phyloP scores from a whole-genome alignment of 2,113 vertebrate genomes.

The Agapornis roseicollis region DNA sequence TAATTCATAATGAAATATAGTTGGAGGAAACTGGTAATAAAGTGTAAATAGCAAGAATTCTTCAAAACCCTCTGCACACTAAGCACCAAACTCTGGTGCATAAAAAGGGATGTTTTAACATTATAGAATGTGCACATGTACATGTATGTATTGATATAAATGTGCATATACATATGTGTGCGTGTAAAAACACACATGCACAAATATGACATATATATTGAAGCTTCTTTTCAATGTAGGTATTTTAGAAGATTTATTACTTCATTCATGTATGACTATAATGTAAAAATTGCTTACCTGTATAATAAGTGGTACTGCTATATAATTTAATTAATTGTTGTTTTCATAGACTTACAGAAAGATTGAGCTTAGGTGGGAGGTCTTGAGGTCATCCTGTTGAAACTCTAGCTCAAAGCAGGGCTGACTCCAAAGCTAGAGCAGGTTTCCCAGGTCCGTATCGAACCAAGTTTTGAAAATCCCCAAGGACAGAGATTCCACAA shows the following conservation, averaged over 20 bases:
- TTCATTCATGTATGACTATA: background rate
- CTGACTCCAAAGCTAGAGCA: background rate
- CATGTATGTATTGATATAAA: background rate
- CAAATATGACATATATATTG: background rate
- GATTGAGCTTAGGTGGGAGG: background rate
- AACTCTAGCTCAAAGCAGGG: background rate
- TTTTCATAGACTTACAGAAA: background rate
- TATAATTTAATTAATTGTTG: background rate
- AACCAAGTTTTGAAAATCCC: background rate
- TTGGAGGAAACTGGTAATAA: background rate
- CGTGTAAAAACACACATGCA: background rate
- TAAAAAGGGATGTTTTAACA: background rate
- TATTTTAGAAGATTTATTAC: background rate
- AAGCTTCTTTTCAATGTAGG: background rate
- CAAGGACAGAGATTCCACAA: background rate
- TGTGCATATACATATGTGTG: background rate
- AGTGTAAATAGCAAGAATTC: background rate
- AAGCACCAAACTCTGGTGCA: background rate
- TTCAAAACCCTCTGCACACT: background rate
- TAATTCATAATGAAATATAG: background rate
- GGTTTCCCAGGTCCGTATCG: background rate
- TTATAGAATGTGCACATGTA: fast-evolving
- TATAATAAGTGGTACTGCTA: background rate
- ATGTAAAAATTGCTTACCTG: background rate
- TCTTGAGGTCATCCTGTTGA: background rate